Percentiles rank a stretch among this genome's conserved stretches.
Evolutionary conservation across 2,113 vertebrate genomes (phyloP).

Genomic region (Petromus typicus): DNA sequence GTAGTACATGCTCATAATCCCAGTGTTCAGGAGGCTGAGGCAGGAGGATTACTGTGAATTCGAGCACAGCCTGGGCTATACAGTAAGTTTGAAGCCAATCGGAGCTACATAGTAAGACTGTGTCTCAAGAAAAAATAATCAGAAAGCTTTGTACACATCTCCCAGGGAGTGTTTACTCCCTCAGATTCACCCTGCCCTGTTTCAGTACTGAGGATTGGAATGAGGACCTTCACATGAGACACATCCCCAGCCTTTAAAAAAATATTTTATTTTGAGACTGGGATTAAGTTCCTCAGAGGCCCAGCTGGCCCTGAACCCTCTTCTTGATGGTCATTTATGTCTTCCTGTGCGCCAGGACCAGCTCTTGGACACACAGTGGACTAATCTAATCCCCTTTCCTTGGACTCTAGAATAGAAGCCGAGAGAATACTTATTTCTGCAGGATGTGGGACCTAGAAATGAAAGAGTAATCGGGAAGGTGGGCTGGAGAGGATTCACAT

Average conservation of each 20-base stretch:
- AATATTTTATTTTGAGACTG: neutral
- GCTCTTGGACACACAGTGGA: neutral
- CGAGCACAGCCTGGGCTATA: too few relatives aligned
- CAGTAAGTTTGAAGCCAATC: too few relatives aligned
- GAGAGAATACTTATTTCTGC: neutral
- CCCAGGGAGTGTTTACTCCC: accelerated
- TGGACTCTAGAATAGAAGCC: neutral
- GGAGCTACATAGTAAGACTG: too few relatives aligned
- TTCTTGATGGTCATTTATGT: neutral
- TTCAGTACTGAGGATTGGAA: neutral
- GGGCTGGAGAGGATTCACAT: neutral
- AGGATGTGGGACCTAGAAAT: neutral
- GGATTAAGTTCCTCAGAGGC: neutral
- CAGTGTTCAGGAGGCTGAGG: too few relatives aligned
- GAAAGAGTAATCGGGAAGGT: neutral
- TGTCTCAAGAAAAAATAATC: too few relatives aligned
- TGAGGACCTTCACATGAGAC: neutral
- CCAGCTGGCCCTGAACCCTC: neutral
- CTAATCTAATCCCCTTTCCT: neutral
- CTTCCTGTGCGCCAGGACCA: neutral
- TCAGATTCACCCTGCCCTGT: neutral
- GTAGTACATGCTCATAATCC: too few relatives aligned
- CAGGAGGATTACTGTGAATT: too few relatives aligned
- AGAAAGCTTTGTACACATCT: accelerated
- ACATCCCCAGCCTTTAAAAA: neutral